Conservation (phyloP, 2,113 vertebrate species). For the Orycteropus afer region DNA sequence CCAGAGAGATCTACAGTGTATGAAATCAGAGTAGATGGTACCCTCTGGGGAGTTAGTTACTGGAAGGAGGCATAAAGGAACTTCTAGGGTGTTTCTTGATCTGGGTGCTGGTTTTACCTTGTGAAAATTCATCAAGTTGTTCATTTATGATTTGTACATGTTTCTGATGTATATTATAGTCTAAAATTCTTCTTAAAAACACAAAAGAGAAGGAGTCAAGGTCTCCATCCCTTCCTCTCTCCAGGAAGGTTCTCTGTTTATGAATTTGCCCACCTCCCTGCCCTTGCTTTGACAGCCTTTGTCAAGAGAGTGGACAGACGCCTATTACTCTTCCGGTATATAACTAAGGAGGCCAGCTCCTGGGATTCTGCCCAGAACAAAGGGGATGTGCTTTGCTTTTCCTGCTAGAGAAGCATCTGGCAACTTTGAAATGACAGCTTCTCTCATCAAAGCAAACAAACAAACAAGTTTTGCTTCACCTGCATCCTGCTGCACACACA, state of each 20-base stretch:
- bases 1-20: fast-evolving
- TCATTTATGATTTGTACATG: too few species aligned
- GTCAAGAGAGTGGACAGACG: neutral
- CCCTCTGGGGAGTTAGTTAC: neutral
- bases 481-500: neutral
- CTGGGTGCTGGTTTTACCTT: neutral
- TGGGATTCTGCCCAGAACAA: neutral
- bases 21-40: neutral
- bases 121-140: neutral
- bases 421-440: too few species aligned
- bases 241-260: neutral
- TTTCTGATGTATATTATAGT: neutral
- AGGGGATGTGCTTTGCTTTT: neutral
- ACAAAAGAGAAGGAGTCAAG: neutral
- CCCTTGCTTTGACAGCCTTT: neutral
- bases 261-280: neutral
- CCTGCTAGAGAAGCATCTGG: neutral
- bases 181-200: neutral
- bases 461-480: neutral
- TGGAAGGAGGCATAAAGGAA: neutral
- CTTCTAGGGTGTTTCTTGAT: neutral
- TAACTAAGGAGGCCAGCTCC: neutral
- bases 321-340: neutral
- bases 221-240: neutral
- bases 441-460: neutral